Evolutionary conservation across 2,888 invertebrate genomes (phyloP).

Genomic region (Eupsilia transversa): DNA sequence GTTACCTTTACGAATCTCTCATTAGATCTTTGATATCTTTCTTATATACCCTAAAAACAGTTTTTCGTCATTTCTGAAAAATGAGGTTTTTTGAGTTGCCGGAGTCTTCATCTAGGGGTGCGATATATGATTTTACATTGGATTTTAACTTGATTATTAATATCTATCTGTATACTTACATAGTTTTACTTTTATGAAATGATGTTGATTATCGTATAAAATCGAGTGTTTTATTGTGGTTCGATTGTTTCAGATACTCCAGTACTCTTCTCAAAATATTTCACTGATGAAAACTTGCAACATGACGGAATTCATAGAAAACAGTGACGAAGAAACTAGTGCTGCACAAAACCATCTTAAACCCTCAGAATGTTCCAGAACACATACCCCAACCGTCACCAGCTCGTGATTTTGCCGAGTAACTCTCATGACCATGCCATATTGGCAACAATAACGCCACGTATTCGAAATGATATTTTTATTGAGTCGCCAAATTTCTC

Average conservation of each 20-base stretch:
- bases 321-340: conserved; percentile 22
- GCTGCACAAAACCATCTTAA: conserved; percentile 20
- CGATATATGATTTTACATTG: conserved; percentile 23
- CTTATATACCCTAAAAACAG: too few species aligned
- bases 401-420: conserved; percentile 29
- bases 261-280: conserved; percentile 37
- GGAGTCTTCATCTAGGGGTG: too few species aligned
- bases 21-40: too few species aligned
- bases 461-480: conserved; percentile 29
- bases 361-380: conserved; percentile 22
- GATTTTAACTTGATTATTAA: conserved; percentile 27
- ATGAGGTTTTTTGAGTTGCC: too few species aligned
- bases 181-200: conserved; percentile 29
- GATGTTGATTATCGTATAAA: conserved; percentile 24
- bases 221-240: conserved; percentile 22
- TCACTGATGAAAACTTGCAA: conserved; percentile 31
- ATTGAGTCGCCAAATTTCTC: conserved; percentile 35
- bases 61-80: too few species aligned
- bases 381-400: conserved; percentile 18
- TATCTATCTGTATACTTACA: conserved; percentile 23
- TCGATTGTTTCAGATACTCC: conserved; percentile 21
- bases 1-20: too few species aligned
- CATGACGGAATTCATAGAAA: conserved; percentile 32
- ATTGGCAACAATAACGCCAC: conserved; percentile 29
- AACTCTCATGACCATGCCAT: conserved; percentile 31